Conservation (phyloP, 2,888 invertebrate species). For the Rhorus exstirpatorius region DNA sequence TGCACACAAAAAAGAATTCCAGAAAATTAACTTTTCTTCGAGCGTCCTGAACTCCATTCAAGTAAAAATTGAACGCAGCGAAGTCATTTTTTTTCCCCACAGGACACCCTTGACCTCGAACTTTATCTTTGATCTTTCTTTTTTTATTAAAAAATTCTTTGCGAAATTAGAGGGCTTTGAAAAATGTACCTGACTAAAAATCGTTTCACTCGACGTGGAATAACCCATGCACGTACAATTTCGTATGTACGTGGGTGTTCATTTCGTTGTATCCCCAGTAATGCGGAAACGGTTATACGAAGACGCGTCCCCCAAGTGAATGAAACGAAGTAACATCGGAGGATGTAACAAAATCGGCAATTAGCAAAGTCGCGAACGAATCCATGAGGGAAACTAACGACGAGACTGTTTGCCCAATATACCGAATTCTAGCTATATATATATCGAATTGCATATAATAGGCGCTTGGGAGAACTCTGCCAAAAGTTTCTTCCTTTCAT, state of each 20-base stretch:
- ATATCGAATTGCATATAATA: constrained; percentile 6
- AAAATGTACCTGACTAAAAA: no score
- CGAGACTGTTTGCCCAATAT: background rate
- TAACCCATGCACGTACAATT: background rate
- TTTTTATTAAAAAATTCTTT: no score
- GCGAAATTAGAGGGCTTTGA: no score
- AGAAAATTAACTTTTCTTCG: no score
- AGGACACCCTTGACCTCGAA: no score
- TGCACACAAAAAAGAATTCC: no score
- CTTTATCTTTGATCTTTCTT: no score
- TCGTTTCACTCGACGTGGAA: background rate
- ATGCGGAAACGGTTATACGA: background rate
- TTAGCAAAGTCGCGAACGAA: constrained; percentile 57
- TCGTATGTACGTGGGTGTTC: background rate
- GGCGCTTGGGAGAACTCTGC: background rate
- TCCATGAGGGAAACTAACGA: constrained; percentile 23
- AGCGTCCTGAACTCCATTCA: no score
- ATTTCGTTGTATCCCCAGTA: constrained; percentile 13
- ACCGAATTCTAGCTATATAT: constrained; percentile 21
- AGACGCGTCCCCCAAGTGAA: background rate
- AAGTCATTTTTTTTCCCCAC: no score
- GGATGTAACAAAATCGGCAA: constrained; percentile 56
- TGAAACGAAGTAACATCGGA: constrained; percentile 5
- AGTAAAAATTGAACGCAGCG: no score
- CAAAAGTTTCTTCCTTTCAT: background rate